A percentile compares a stretch with the other conserved stretches of the same genome.
Evolutionary conservation across 2,113 vertebrate genomes (phyloP).

Genomic region (Indicator maculatus): DNA sequence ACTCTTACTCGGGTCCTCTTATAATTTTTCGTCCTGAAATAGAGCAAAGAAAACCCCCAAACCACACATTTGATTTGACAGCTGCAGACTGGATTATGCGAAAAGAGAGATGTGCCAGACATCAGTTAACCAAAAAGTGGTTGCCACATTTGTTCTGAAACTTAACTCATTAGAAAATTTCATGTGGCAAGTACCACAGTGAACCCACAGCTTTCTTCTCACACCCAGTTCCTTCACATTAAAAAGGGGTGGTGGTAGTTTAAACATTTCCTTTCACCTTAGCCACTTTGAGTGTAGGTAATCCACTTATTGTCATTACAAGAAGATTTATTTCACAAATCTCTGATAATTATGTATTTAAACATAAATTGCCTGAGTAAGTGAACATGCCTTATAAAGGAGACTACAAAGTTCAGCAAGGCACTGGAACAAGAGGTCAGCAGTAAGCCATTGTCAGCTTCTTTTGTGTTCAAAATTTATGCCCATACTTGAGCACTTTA

Average conservation of each 20-base stretch:
- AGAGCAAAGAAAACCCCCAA: background rate
- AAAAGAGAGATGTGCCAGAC: background rate
- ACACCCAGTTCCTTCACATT: background rate
- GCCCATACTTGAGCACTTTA: background rate
- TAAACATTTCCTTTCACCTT: background rate
- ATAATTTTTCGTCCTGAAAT: background rate
- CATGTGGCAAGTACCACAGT: background rate
- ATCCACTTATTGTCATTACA: background rate
- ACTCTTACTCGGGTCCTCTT: background rate
- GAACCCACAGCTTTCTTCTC: background rate
- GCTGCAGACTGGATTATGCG: background rate
- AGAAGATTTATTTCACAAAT: background rate
- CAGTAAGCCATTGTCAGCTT: background rate
- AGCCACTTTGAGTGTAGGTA: background rate
- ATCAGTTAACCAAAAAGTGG: background rate
- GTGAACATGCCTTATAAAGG: background rate
- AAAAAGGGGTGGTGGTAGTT: background rate
- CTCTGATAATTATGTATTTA: background rate
- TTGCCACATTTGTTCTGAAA: background rate
- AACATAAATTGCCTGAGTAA: background rate
- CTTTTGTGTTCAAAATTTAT: background rate
- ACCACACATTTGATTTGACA: background rate
- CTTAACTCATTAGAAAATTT: background rate
- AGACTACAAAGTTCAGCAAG: background rate
- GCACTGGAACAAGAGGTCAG: background rate